phyloP scores from a whole-genome alignment of 2,113 vertebrate genomes.

The Callopanchax toddi region DNA sequence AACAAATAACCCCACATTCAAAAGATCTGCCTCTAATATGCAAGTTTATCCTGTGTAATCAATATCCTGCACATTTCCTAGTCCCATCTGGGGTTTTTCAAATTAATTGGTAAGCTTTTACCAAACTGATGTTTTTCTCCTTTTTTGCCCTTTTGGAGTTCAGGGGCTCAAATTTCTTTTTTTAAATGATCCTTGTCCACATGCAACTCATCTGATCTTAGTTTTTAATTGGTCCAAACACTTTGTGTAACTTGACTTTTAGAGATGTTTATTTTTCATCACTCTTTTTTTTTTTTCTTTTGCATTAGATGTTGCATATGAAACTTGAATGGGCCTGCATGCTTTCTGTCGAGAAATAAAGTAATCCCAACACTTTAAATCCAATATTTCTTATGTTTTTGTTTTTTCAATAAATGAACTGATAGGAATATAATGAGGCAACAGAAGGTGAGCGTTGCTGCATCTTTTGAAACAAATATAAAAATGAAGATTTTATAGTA shows the following conservation, averaged over 20 bases:
- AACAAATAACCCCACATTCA: conserved; percentile 62
- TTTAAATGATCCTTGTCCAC: conserved; percentile 21
- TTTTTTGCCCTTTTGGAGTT: conserved; percentile 37
- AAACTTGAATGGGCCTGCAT: neutral
- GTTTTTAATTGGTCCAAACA: conserved; percentile 1
- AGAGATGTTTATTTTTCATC: conserved; percentile 7
- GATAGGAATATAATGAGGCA: no score
- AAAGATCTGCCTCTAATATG: conserved; percentile 51
- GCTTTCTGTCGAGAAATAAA: no score
- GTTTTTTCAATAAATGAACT: no score
- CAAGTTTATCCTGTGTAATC: conserved; percentile 59
- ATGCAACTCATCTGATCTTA: conserved; percentile 18
- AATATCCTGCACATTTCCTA: conserved; percentile 61
- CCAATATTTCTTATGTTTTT: no score
- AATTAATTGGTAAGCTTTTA: conserved; percentile 35
- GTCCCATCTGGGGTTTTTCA: conserved; percentile 53
- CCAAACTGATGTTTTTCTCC: conserved; percentile 12
- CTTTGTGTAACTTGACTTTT: conserved; percentile 2
- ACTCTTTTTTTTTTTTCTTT: neutral
- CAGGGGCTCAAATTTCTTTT: neutral
- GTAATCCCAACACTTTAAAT: neutral
- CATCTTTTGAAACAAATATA: neutral
- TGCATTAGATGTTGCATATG: neutral
- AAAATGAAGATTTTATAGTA: neutral
- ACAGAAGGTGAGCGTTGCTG: no score